A percentile compares a stretch with the other conserved stretches of the same genome.
Conservation (phyloP, 2,888 invertebrate genomes). For the Merodon equestris region DNA sequence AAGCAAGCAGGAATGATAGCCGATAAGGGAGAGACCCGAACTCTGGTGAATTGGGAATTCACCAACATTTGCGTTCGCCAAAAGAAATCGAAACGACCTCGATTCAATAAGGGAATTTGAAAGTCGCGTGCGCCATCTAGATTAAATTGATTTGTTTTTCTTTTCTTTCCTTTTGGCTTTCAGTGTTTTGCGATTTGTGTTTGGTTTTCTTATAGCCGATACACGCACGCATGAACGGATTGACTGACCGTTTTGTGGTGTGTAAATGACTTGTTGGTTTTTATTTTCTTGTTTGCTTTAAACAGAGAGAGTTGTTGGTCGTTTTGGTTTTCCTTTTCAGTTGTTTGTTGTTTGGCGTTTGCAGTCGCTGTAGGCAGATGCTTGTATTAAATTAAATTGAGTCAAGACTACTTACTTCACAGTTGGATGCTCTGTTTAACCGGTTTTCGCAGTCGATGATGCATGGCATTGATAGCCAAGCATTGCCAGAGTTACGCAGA, state of each 20-base stretch:
- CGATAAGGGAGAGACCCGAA: slow-evolving; percentile 9
- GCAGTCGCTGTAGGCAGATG: slow-evolving; percentile 1
- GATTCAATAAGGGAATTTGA: slow-evolving; percentile 54
- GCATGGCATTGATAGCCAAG: background rate
- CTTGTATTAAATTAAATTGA: slow-evolving; percentile 9
- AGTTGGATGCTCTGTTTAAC: slow-evolving; percentile 58
- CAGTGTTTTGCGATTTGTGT: too few relatives aligned
- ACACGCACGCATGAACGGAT: too few relatives aligned
- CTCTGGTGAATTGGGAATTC: slow-evolving; percentile 2
- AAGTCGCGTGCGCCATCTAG: slow-evolving; percentile 50
- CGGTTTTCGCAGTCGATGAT: slow-evolving; percentile 44
- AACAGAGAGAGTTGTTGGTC: too few relatives aligned
- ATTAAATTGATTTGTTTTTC: too few relatives aligned
- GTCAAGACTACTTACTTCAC: slow-evolving; percentile 30
- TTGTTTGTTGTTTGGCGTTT: slow-evolving; percentile 22
- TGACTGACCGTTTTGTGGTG: too few relatives aligned
- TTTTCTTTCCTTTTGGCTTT: too few relatives aligned
- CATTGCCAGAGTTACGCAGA: too few relatives aligned
- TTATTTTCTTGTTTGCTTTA: too few relatives aligned
- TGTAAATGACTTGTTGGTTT: too few relatives aligned
- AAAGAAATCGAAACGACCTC: slow-evolving; percentile 49
- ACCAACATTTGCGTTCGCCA: too few relatives aligned
- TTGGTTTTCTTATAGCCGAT: too few relatives aligned
- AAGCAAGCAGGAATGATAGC: too few relatives aligned
- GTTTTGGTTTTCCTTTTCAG: background rate